Base-by-base conservation (phyloP, 1,140 invertebrate species). In the Delia radicum region DNA sequence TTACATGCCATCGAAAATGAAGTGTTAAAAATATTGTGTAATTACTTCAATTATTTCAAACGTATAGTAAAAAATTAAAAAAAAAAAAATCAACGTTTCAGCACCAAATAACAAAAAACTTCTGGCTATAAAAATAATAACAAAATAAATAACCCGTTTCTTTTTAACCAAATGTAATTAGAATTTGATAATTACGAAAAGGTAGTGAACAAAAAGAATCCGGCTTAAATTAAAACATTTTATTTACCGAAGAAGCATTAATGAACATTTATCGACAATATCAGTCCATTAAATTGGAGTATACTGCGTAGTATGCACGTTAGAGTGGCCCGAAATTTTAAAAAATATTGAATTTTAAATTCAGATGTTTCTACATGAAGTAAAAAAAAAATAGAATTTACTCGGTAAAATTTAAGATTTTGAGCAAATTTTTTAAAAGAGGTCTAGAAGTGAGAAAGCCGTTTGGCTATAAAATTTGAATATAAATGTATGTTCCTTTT, bases 21-120 rank as follows among this genome's bases (percentile, higher is more conserved):
- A 69, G 65, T 69, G 65, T 69, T 69, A 69, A 69, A 69, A 69
- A 33, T 69, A 69, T 69, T 69, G 65, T 69, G n/a, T 69, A 69
- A 69, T 69, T 69, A 69, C 65, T 33, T 33, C 65, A 31, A 69
- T 69, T 69, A 69, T 69, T 21, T 21, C 21, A 18, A 7, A 3
- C 21, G 3, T 6, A 4, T 21, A 21, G 4, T 7, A 18, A 31
- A 29, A 33, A 69, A 24, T 18, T 4, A n/a, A 67, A 33, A 29
- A 21, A 65, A 29, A 10, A 65, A 65, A 28, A n/a, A 28, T 10
- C 55, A 62, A 62, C 13, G 33, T 3, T 3, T 37, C 8, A 24
- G 3, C 12, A 24, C 18, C 8, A 37, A 37, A 37, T 13, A 21
- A 55, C 1, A 69, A 33, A n/a, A 29, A 63, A 63, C 13, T n/a